A percentile compares a stretch with the other conserved stretches of the same genome.
These are phyloP conservation scores for Exaiptasia diaphana DNA, from an alignment of 64 coral and sea anemone genomes.

Conservation along the genomic window DNA sequence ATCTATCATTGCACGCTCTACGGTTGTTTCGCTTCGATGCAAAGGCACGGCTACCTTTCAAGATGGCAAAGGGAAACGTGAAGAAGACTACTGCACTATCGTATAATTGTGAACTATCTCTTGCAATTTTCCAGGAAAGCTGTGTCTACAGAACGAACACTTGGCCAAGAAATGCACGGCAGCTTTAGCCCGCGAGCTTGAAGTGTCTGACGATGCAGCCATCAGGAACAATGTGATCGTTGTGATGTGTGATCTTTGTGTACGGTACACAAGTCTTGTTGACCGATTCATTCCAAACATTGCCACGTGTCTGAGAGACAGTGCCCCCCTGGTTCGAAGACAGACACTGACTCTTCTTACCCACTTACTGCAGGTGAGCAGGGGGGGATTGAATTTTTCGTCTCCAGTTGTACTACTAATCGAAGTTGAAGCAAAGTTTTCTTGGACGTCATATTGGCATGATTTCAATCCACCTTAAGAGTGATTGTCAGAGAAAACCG, in stretches of 20 bases:
- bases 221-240: slow-evolving; percentile 88
- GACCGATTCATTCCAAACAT: slow-evolving; percentile 97
- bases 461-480: no score
- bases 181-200: slow-evolving; percentile 77
- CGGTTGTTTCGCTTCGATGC: background rate
- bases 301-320: slow-evolving; percentile 83
- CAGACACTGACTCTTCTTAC: slow-evolving; percentile 91
- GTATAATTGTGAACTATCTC: background rate
- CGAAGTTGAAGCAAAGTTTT: background rate
- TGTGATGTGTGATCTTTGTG: slow-evolving; percentile 93
- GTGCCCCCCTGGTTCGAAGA: slow-evolving; percentile 75
- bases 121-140: slow-evolving; percentile 53
- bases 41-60: background rate
- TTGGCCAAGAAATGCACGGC: slow-evolving; percentile 92
- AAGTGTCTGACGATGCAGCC: slow-evolving; percentile 81
- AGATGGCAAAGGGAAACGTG: background rate
- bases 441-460: background rate
- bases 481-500: no score
- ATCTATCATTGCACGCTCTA: background rate
- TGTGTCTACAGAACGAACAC: slow-evolving; percentile 96
- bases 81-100: no score
- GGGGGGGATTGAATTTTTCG: background rate
- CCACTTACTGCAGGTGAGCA: slow-evolving; percentile 87
- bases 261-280: slow-evolving; percentile 86
- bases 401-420: background rate